These are phyloP conservation scores for Tenualosa ilisha DNA, from an alignment of 2,797 vertebrate species.

Conservation along the genomic window DNA sequence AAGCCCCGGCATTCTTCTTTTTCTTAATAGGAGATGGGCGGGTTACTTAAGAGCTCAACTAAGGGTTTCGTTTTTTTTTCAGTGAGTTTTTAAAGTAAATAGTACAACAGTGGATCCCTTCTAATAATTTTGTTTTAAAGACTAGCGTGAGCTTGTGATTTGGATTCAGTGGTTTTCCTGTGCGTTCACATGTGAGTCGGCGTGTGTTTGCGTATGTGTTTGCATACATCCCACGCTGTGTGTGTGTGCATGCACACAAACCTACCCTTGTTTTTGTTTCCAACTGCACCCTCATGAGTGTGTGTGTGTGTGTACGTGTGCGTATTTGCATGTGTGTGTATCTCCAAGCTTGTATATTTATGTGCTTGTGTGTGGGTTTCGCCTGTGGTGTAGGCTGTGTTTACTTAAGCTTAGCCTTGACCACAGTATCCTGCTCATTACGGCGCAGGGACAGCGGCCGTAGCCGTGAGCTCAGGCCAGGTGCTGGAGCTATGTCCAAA, in stretches of 20 bases:
- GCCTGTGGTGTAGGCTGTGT: conserved; percentile 41
- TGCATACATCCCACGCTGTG: conserved; percentile 48
- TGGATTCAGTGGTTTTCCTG: not conserved
- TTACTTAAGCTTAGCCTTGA: conserved; percentile 47
- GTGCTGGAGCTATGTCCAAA: conserved; percentile 32
- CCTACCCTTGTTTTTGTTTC: not conserved
- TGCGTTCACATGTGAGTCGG: not conserved
- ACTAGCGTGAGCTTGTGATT: not conserved
- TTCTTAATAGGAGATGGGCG: conserved; percentile 25
- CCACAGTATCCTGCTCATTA: conserved; percentile 51
- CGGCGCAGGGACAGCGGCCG: conserved; percentile 23
- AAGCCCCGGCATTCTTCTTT: conserved; percentile 58
- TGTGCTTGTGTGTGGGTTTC: conserved; percentile 33
- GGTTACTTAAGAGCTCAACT: not conserved
- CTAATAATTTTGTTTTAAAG: not conserved
- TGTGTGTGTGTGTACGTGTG: conserved; percentile 30
- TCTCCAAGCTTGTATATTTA: conserved; percentile 19
- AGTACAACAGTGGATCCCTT: not conserved
- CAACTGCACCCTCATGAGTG: not conserved
- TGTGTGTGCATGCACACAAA: conserved; percentile 4
- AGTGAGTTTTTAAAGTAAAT: not conserved
- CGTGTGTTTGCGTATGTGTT: not conserved
- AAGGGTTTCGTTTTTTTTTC: not conserved
- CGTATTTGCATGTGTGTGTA: not conserved
- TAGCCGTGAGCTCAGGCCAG: conserved; percentile 21